phyloP scores from a whole-genome alignment of 2,113 vertebrate genomes.

The Clarias gariepinus region DNA sequence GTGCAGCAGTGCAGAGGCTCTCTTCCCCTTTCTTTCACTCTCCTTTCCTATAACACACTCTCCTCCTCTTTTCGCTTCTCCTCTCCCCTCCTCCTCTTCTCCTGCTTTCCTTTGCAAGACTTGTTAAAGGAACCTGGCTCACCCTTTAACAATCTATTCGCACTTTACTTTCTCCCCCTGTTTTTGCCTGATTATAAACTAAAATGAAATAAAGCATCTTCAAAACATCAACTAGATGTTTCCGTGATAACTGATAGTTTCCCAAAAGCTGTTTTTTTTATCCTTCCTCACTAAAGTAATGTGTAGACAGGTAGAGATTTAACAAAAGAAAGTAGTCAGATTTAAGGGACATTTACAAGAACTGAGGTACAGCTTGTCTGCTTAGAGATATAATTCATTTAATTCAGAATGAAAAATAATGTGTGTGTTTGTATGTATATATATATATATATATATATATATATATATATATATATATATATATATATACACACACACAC shows the following conservation, averaged over 20 bases:
- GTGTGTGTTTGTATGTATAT: too few species aligned
- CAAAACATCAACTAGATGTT: conserved; percentile 71
- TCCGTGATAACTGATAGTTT: conserved; percentile 54
- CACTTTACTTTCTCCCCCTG: conserved; percentile 65
- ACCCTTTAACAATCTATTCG: conserved; percentile 72
- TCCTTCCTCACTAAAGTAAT: conserved; percentile 20
- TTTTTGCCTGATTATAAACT: neutral
- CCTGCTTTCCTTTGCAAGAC: conserved; percentile 75
- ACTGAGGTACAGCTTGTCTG: neutral
- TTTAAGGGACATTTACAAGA: conserved; percentile 44
- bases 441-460: too few species aligned
- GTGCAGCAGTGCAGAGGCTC: conserved; percentile 3
- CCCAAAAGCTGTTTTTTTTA: neutral
- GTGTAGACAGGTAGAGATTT: conserved; percentile 39
- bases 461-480: too few species aligned
- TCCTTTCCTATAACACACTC: conserved; percentile 26
- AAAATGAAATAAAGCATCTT: conserved; percentile 71
- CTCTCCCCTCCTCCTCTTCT: conserved; percentile 65
- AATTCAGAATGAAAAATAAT: neutral
- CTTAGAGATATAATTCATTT: neutral
- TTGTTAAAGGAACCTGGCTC: conserved; percentile 77
- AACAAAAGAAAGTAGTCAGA: conserved; percentile 29
- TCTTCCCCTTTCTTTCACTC: conserved; percentile 24
- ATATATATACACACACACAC: too few species aligned
- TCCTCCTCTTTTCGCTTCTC: conserved; percentile 65